Evolutionary conservation across 2,113 vertebrate species (phyloP), one percentile per base, ranked within the genome.

Genomic region (Menura novaehollandiae): DNA sequence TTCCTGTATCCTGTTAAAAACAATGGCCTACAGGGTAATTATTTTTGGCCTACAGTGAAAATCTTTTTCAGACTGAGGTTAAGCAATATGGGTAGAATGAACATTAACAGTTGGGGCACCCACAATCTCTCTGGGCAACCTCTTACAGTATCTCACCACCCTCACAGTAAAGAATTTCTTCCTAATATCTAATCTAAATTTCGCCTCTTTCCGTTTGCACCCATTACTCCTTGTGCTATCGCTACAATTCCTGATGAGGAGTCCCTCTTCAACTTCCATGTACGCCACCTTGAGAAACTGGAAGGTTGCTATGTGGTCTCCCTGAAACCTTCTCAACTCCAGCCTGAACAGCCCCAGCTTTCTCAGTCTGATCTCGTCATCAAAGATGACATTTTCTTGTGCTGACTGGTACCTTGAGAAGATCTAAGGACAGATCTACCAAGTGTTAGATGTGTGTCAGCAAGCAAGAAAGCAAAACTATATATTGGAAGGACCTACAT

Each of bases 361-460:
- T 56, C 30, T 56, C 49, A 71, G 41, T 9, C 30, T 63, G 24
- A 26, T 49, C 13, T 63, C 35, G 26, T 64, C 35, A 58, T 23
- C 7, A 71, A 20, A 63, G 33, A 15, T 23, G 4, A 59, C 15
- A 84, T 49, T 72, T 8, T 59, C 26, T 56, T 60, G 5, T 33
- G 20, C 26, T 74, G 51, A 30, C 8, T 24, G 15, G 5, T 78
- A 71, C 39, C 4, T 60, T 60, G 51, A 11, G 58, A 12, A 56
- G 7, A 51, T 20, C 33, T n/a, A 63, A 76, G 63, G 30, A 62
- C 13, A 46, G 20, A 37, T 28, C 23, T 73, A 4, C 8, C 49
- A 46, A 4, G 6, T 46, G 13, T 7, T 39, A 46, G 13, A 64
- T 43, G 33, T 11, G 13, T 35, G n/a, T 24, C 1, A 0, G 8